These are phyloP conservation scores for Ophion slaviceki DNA, from an alignment of 2,888 invertebrate genomes.

Conservation along the genomic window DNA sequence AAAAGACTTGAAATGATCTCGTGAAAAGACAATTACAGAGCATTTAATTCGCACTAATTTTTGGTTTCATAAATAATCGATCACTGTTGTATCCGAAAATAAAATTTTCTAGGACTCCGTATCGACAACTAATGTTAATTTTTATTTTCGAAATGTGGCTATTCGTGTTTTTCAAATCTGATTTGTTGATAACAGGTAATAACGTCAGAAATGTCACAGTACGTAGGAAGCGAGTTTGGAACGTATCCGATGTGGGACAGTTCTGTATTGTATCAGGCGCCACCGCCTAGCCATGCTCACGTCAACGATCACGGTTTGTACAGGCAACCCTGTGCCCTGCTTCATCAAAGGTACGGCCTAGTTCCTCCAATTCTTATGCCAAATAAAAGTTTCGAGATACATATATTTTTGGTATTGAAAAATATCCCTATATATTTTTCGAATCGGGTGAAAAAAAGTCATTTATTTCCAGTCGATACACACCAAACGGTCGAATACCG, in stretches of 20 bases:
- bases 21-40: too few relatives aligned
- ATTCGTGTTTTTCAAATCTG: not conserved
- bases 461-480: slow-evolving; percentile 75
- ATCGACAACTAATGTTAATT: too few relatives aligned
- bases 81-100: too few relatives aligned
- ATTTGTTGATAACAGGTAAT: slow-evolving; percentile 65
- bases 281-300: slow-evolving; percentile 78
- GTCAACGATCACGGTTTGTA: slow-evolving; percentile 81
- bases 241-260: slow-evolving; percentile 82
- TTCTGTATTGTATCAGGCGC: slow-evolving; percentile 81
- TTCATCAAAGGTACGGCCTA: slow-evolving; percentile 79
- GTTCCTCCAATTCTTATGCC: too few relatives aligned
- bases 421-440: too few relatives aligned
- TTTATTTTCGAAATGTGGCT: not conserved
- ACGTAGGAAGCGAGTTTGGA: slow-evolving; percentile 79
- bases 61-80: too few relatives aligned
- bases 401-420: too few relatives aligned
- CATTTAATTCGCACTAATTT: too few relatives aligned
- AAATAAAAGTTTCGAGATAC: too few relatives aligned
- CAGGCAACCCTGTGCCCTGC: slow-evolving; percentile 80
- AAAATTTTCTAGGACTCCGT: not conserved
- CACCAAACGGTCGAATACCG: slow-evolving; percentile 79
- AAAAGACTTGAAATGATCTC: too few relatives aligned
- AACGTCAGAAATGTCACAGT: slow-evolving; percentile 80
- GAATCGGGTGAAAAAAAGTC: not conserved